A percentile compares a stretch with the other conserved stretches of the same genome.
Evolutionary conservation across 2,888 invertebrate genomes (phyloP).

Genomic region (Drosophila longiperda): DNA sequence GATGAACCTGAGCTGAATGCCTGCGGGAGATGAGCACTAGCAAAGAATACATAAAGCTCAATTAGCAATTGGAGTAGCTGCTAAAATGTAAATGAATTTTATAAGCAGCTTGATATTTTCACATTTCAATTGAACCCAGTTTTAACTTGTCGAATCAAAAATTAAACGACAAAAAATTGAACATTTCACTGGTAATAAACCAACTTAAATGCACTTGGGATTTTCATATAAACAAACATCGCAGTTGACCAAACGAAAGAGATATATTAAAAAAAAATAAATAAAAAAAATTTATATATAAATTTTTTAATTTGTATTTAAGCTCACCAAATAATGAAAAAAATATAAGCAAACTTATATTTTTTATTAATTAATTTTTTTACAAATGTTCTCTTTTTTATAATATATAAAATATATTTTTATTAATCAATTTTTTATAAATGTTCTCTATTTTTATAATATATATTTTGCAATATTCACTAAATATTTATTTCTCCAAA

Average conservation of each 20-base stretch:
- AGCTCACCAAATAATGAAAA: too few species aligned
- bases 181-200: too few species aligned
- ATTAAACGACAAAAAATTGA: background rate
- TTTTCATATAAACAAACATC: background rate
- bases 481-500: too few species aligned
- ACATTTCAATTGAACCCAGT: background rate
- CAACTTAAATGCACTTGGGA: background rate
- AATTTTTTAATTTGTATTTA: too few species aligned
- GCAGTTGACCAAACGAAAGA: background rate
- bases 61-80: conserved; percentile 35
- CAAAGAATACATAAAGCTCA: conserved; percentile 50
- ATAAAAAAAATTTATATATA: background rate
- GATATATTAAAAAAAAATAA: background rate
- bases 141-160: background rate
- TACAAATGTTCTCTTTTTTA: too few species aligned
- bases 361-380: too few species aligned
- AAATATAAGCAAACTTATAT: too few species aligned
- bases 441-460: too few species aligned
- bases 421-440: too few species aligned
- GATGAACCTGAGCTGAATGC: conserved; percentile 55
- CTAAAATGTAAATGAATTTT: conserved; percentile 1
- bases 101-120: background rate
- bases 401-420: too few species aligned
- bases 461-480: too few species aligned
- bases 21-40: conserved; percentile 30